These are phyloP conservation scores for Rotaria macrura DNA, from an alignment of 2,888 invertebrate genomes.

Conservation along the genomic window DNA sequence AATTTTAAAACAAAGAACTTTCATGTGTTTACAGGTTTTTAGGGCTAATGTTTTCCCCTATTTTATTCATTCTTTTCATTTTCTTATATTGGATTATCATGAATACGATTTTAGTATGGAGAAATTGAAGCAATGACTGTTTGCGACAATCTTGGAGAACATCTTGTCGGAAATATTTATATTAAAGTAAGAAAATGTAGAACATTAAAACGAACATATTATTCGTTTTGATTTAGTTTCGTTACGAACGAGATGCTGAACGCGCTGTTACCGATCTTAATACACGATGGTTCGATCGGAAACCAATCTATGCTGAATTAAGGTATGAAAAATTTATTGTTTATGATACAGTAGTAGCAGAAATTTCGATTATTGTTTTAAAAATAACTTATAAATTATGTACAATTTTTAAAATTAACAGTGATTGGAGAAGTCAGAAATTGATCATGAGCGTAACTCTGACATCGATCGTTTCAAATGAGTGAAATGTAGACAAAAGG, in stretches of 20 bases:
- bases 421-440: too few species aligned
- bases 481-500: too few species aligned
- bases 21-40: slow-evolving; percentile 12
- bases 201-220: not conserved
- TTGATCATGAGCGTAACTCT: too few species aligned
- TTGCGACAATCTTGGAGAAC: slow-evolving; percentile 96
- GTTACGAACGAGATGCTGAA: slow-evolving; percentile 93
- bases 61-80: not conserved
- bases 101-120: slow-evolving; percentile 60
- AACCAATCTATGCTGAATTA: slow-evolving; percentile 91
- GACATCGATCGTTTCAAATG: too few species aligned
- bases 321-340: slow-evolving; percentile 52
- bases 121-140: slow-evolving; percentile 99
- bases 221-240: slow-evolving; percentile 56
- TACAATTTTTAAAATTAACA: too few species aligned
- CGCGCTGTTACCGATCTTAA: slow-evolving; percentile 90
- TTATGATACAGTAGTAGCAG: too few species aligned
- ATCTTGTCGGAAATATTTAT: slow-evolving; percentile 66
- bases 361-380: too few species aligned
- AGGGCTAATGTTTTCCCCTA: not conserved
- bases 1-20: not conserved
- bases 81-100: not conserved
- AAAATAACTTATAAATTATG: too few species aligned
- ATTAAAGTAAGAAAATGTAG: slow-evolving; percentile 42
- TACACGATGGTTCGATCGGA: slow-evolving; percentile 95